These are phyloP conservation scores for Eupristina koningsbergeri DNA, from an alignment of 1,140 invertebrate genomes.

Conservation along the genomic window DNA sequence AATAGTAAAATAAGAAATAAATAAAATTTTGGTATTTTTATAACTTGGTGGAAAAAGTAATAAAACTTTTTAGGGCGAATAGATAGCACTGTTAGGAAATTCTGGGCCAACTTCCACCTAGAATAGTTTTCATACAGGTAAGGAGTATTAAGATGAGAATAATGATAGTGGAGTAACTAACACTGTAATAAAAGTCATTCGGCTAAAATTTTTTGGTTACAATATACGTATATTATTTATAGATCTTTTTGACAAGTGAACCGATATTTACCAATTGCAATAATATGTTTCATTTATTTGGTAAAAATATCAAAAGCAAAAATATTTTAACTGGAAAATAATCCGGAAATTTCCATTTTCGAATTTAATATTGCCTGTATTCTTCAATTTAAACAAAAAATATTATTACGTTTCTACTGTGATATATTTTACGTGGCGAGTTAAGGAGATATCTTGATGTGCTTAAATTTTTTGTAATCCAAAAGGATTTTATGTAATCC, in stretches of 20 bases:
- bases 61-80: background rate
- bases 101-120: background rate
- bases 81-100: background rate
- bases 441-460: background rate
- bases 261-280: background rate
- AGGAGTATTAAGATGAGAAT: background rate
- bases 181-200: background rate
- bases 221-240: background rate
- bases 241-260: background rate
- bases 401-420: no score
- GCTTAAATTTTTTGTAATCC: background rate
- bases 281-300: background rate
- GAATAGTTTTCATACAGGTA: background rate
- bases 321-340: background rate
- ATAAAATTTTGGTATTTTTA: background rate
- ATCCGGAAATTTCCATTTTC: no score
- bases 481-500: background rate
- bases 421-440: no score
- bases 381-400: background rate
- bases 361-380: background rate
- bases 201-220: background rate
- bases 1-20: background rate
- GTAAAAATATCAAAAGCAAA: background rate
- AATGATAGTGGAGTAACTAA: background rate
- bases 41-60: background rate